A percentile compares a stretch with the other conserved stretches of the same genome.
These are phyloP conservation scores for Dione juno DNA, from an alignment of 2,888 invertebrate species.

Conservation along the genomic window DNA sequence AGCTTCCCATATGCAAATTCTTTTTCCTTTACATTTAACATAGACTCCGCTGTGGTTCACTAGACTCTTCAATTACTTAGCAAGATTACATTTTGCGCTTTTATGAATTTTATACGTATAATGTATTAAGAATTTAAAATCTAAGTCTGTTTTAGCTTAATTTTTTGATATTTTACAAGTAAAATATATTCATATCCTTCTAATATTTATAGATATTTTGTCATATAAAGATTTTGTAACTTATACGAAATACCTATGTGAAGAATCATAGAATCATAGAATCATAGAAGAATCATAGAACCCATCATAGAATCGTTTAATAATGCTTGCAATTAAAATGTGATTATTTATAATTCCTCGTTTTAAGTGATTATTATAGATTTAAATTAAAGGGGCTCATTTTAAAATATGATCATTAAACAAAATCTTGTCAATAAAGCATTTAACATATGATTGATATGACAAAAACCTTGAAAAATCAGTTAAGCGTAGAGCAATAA, in stretches of 20 bases:
- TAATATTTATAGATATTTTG: too few relatives aligned
- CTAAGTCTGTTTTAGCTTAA: neutral
- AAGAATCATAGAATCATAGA: too few relatives aligned
- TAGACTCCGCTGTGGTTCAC: constrained; percentile 14
- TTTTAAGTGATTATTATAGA: too few relatives aligned
- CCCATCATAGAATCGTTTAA: too few relatives aligned
- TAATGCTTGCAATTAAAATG: too few relatives aligned
- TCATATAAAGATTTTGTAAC: too few relatives aligned
- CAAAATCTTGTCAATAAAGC: constrained; percentile 8
- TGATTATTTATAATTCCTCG: too few relatives aligned
- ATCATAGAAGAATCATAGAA: too few relatives aligned
- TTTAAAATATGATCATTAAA: neutral
- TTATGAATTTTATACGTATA: constrained; percentile 17
- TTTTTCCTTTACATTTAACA: constrained; percentile 13
- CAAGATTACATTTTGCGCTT: constrained; percentile 16
- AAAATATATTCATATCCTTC: too few relatives aligned
- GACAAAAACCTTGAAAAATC: constrained; percentile 38
- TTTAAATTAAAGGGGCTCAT: too few relatives aligned
- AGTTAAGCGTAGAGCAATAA: constrained; percentile 37
- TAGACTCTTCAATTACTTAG: constrained; percentile 19
- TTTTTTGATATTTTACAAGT: neutral
- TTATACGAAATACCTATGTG: too few relatives aligned
- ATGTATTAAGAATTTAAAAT: constrained; percentile 12
- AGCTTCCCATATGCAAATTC: neutral
- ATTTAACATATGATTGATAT: constrained; percentile 20